Evolutionary conservation across 2,888 invertebrate genomes (phyloP), one percentile per base, ranked within the genome.

Genomic region (Metellina segmentata): DNA sequence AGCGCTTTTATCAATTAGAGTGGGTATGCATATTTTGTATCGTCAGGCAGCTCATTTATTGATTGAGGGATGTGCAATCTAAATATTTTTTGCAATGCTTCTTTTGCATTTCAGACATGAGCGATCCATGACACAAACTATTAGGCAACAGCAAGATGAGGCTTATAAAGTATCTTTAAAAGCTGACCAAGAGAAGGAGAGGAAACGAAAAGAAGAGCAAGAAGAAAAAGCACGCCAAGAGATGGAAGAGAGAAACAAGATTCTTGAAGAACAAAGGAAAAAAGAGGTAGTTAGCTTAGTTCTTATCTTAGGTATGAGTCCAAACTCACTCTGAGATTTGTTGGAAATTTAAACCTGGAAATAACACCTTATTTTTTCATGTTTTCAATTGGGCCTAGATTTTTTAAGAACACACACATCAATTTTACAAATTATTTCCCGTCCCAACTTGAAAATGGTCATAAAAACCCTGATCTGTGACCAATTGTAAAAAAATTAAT

Each of bases 101-200:
- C 78, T 53, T 51, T 85, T 72, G n/a, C 61, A 7, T 20, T 79
- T 13, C 92, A 96, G 97, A 93, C 96, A 97, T 94, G 98, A 98
- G 94, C 96, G 98, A 34, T 97, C 97, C 94, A 96, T 98, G 93
- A 98, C 97, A 91, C 97, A 98, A 94, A 97, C 97, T 0, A 95
- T 99, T 82, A 96, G 99, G 61, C 97, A 97, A 85, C 97, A 98
- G 93, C 99, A 99, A 95, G 99, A 99, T 95, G 97, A 97, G 94
- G 99, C 99, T 0, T 99, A 98, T 94, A 96, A 97, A 94, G 97
- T 97, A 95, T 98, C 98, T 6, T 95, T 99, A 72, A 96, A 97
- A 72, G 98, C 98, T 0, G 99, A 99, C 95, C 98, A 98, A 95
- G 98, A 98, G 95, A 99, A 99, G 95, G 99, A 99, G 95, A 96